Conservation (phyloP, 2,113 vertebrate genomes). For the Isurus oxyrinchus region DNA sequence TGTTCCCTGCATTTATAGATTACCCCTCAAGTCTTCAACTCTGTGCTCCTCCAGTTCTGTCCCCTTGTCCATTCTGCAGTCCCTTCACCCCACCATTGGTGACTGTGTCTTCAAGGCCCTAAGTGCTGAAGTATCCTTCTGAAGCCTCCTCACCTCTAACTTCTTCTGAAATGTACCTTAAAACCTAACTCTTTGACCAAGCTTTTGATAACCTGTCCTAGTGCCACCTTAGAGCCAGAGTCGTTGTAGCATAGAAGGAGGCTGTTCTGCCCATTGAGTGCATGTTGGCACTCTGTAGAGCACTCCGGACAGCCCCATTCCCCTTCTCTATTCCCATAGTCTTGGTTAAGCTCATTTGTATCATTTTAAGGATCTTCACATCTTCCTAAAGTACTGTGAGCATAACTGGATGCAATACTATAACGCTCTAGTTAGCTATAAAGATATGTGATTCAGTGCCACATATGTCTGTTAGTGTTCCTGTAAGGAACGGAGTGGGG, state of each 20-base stretch:
- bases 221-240: neutral
- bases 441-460: neutral
- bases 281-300: too few species aligned
- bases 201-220: neutral
- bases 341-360: too few species aligned
- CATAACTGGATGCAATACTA: too few species aligned
- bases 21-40: neutral
- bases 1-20: neutral
- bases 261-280: too few species aligned
- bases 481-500: too few species aligned
- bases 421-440: too few species aligned
- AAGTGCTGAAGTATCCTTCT: neutral
- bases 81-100: neutral
- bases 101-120: neutral
- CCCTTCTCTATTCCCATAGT: too few species aligned
- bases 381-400: too few species aligned
- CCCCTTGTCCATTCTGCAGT: neutral
- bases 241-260: too few species aligned
- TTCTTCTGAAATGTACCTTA: neutral
- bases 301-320: too few species aligned
- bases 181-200: neutral
- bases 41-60: neutral
- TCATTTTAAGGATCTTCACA: too few species aligned
- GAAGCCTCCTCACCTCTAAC: neutral
- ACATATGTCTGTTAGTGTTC: neutral